Percentiles rank a stretch among this genome's conserved stretches.
Evolutionary conservation across 2,797 vertebrate genomes (phyloP).

Genomic region (Mormyrops attenuatus): DNA sequence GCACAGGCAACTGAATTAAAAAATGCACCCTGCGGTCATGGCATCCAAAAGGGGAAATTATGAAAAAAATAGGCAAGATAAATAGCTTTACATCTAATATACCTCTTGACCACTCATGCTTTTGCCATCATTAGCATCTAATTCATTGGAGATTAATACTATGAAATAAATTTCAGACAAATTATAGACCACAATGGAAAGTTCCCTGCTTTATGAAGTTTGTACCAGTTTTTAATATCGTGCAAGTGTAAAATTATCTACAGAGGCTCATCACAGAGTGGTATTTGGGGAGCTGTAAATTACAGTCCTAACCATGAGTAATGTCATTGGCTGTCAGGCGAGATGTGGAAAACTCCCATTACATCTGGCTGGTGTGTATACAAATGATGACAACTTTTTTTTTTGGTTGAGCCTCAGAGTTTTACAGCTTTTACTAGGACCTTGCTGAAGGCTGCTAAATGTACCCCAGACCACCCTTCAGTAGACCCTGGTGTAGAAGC

Average conservation of each 20-base stretch:
- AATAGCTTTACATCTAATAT: neutral
- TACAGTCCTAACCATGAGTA: neutral
- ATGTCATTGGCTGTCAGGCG: neutral
- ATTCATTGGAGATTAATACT: neutral
- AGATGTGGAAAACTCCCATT: neutral
- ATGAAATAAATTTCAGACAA: neutral
- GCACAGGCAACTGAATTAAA: neutral
- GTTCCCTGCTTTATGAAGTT: neutral
- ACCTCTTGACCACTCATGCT: slow-evolving; percentile 8
- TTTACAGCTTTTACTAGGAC: neutral
- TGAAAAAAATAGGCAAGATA: neutral
- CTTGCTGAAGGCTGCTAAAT: neutral
- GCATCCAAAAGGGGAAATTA: neutral
- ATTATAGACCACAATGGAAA: neutral
- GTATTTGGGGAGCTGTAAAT: neutral
- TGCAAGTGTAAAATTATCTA: neutral
- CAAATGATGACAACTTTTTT: neutral
- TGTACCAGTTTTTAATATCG: neutral
- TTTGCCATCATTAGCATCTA: neutral
- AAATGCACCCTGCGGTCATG: slow-evolving; percentile 7
- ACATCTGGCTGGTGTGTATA: neutral
- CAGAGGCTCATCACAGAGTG: neutral
- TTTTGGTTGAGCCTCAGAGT: neutral
- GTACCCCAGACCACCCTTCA: neutral
- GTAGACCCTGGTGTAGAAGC: neutral